phyloP scores from a whole-genome alignment of 1,140 invertebrate genomes.

The Zaprionus kolodkinae region DNA sequence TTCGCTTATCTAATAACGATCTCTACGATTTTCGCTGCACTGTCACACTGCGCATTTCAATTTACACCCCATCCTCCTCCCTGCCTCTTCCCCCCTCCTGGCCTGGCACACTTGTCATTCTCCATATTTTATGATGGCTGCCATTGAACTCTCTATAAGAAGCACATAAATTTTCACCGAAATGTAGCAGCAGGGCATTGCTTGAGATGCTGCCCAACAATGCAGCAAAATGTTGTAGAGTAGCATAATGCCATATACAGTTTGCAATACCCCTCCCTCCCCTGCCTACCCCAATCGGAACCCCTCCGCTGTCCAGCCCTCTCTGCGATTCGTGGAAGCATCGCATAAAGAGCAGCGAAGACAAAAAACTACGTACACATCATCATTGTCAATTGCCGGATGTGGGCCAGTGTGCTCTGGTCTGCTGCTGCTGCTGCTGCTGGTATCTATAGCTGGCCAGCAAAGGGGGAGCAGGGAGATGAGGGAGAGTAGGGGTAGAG shows the following conservation, averaged over 20 bases:
- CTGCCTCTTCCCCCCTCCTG: background rate
- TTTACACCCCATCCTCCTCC: background rate
- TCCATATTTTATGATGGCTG: slow-evolving; percentile 75
- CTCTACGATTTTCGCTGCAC: background rate
- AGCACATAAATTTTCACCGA: slow-evolving; percentile 69
- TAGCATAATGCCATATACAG: slow-evolving; percentile 50
- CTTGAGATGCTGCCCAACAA: slow-evolving; percentile 63
- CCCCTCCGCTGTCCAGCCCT: background rate
- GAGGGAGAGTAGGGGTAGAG: background rate
- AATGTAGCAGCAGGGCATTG: slow-evolving; percentile 55
- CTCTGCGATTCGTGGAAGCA: slow-evolving; percentile 5
- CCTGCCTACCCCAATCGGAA: background rate
- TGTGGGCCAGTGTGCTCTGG: slow-evolving; percentile 37
- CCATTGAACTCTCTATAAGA: slow-evolving; percentile 67
- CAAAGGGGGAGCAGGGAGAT: background rate
- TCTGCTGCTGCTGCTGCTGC: background rate
- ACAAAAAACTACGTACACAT: slow-evolving; percentile 80
- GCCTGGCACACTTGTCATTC: slow-evolving; percentile 53
- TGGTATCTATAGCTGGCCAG: slow-evolving; percentile 14
- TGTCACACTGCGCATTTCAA: background rate
- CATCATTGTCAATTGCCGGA: slow-evolving; percentile 82
- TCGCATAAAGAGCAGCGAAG: slow-evolving; percentile 58
- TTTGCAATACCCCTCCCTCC: slow-evolving; percentile 10
- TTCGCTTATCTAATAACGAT: slow-evolving; percentile 2
- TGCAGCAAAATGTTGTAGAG: slow-evolving; percentile 75